Evolutionary conservation across 2,888 invertebrate genomes (phyloP), one percentile per base, ranked within the genome.

Genomic region (Pemphredon lugubris): DNA sequence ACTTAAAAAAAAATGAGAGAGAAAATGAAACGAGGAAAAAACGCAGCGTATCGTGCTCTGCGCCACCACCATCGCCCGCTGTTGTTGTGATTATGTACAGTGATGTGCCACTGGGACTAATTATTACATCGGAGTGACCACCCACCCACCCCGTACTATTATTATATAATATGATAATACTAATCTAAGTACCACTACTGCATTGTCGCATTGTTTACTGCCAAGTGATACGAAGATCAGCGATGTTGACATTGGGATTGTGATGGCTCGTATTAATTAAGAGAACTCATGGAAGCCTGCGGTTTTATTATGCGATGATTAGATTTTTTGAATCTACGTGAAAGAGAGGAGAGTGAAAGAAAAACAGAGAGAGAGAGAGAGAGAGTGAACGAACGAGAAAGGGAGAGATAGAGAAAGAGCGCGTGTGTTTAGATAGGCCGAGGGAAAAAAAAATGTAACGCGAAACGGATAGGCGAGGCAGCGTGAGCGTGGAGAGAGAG

Each of bases 141-240:
- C 86, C 85, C 87, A 86, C 83, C 87, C 87, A 88, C 88, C 88
- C 88, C 88, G 89, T 87, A 88, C 87, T 88, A 87, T 85, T 86
- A 86, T 83, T 83, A 85, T 78, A 72, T 76, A 82, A 77, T 77
- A 82, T 73, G 77, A 85, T 86, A 84, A 87, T 84, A 87, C 82
- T 86, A 86, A 84, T 86, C 84, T 88, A 88, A 87, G 86, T 88
- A 88, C 87, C 86, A 88, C 88, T 88, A 88, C 87, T 88, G 87
- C 89, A 89, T 89, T 89, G 89, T 89, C 89, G 88, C 88, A 88
- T 89, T 89, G 83, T 87, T 88, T 88, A 89, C 89, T 89, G 89
- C 89, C 89, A 89, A 88, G 85, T 86, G 85, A 88, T 82, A 82
- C 50, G 79, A 82, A 86, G 84, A 77, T 83, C 84, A 81, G 83